A percentile compares a stretch with the other conserved stretches of the same genome.
Conservation (phyloP, 2,888 invertebrate genomes). For the Gymnocheta viridis region DNA sequence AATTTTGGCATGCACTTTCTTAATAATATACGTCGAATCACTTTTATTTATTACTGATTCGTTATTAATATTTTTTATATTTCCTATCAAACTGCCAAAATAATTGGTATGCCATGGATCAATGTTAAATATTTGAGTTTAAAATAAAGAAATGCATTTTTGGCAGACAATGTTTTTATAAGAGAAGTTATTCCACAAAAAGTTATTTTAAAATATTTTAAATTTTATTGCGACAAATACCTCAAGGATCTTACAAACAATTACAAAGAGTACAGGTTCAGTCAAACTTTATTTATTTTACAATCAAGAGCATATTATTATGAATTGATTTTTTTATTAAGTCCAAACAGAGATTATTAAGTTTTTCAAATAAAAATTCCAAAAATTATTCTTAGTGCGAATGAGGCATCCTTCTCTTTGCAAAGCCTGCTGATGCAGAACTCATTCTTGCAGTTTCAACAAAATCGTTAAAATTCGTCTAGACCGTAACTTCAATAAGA, state of each 20-base stretch:
- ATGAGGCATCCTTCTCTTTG: slow-evolving; percentile 52
- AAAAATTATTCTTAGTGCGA: not conserved
- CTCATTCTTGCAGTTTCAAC: slow-evolving; percentile 74
- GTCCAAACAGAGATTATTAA: no score
- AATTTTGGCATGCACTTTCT: not conserved
- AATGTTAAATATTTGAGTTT: slow-evolving; percentile 72
- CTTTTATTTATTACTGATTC: not conserved
- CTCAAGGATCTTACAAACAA: not conserved
- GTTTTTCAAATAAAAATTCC: no score
- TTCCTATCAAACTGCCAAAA: slow-evolving; percentile 56
- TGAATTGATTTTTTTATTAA: no score
- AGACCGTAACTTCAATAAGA: slow-evolving; percentile 23
- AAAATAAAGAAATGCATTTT: slow-evolving; percentile 10
- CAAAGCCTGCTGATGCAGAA: slow-evolving; percentile 55
- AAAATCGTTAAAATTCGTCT: slow-evolving; percentile 72
- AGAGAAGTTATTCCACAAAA: slow-evolving; percentile 58
- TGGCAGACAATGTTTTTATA: not conserved
- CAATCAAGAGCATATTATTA: no score
- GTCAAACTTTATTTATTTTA: no score
- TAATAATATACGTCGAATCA: not conserved
- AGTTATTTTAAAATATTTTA: not conserved
- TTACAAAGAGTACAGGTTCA: no score
- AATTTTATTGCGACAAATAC: not conserved
- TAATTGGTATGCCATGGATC: slow-evolving; percentile 76
- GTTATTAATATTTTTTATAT: slow-evolving; percentile 48